A percentile compares a stretch with the other conserved stretches of the same genome.
Conservation (phyloP, 1,140 invertebrate genomes). For the Ladona fulva region DNA sequence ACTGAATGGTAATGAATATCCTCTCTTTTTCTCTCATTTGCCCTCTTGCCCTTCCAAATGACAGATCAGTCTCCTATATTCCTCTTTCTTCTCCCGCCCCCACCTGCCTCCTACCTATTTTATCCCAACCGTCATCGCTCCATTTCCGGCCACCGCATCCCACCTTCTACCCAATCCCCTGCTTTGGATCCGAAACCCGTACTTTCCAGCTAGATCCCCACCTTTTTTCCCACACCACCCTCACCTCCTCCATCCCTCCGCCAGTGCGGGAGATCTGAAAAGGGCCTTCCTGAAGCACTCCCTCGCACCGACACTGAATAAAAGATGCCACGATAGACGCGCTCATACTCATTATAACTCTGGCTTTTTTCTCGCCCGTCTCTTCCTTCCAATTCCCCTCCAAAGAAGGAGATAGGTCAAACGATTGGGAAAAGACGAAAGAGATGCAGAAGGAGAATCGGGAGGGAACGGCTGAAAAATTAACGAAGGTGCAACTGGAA, state of each 20-base stretch:
- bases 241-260: background rate
- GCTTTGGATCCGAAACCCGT: background rate
- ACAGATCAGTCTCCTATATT: too few species aligned
- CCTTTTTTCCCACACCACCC: background rate
- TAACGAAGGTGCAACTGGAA: too few species aligned
- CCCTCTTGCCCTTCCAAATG: too few species aligned
- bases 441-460: background rate
- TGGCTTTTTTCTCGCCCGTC: background rate
- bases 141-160: background rate
- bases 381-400: background rate
- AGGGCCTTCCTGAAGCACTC: too few species aligned
- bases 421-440: background rate
- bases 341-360: background rate
- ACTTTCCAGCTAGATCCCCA: background rate
- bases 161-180: background rate
- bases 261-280: too few species aligned
- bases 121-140: background rate
- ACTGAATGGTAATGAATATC: too few species aligned
- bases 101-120: too few species aligned
- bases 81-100: too few species aligned
- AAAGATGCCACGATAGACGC: background rate
- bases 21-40: too few species aligned
- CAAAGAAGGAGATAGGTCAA: background rate
- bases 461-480: background rate
- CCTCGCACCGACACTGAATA: constrained; percentile 2